Evolutionary conservation across 2,888 invertebrate species (phyloP).

Genomic region (Belgica antarctica): DNA sequence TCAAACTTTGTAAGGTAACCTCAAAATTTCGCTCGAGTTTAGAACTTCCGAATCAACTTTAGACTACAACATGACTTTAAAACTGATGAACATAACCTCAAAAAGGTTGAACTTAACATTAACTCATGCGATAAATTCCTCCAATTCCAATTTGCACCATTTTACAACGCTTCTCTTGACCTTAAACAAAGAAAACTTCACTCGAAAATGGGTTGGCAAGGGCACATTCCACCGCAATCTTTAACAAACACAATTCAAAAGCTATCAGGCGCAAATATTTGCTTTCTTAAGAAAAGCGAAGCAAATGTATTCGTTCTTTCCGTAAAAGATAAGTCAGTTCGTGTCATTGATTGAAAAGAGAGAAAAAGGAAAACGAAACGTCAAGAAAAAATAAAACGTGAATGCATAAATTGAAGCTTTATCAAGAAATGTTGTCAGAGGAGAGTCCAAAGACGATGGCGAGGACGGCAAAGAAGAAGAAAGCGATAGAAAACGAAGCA

Average conservation of each 20-base stretch:
- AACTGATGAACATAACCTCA: too few relatives aligned
- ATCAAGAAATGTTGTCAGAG: neutral
- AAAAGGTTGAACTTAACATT: too few relatives aligned
- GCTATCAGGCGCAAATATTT: constrained; percentile 3
- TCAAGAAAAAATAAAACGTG: neutral
- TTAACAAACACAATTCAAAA: neutral
- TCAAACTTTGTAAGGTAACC: too few relatives aligned
- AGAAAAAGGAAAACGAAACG: neutral
- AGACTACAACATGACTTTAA: too few relatives aligned
- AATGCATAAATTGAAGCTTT: neutral
- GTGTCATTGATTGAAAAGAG: neutral
- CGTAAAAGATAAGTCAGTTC: neutral
- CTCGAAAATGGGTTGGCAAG: neutral
- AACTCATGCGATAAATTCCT: too few relatives aligned
- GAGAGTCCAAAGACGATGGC: neutral
- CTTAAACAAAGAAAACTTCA: neutral
- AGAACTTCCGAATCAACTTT: too few relatives aligned
- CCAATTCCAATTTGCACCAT: too few relatives aligned
- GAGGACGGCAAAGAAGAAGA: neutral
- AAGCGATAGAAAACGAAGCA: constrained; percentile 1
- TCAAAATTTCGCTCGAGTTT: too few relatives aligned
- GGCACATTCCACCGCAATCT: neutral
- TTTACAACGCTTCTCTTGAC: neutral
- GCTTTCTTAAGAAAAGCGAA: neutral
- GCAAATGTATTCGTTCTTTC: neutral